Evolutionary conservation across 2,113 vertebrate genomes (phyloP), one percentile per base, ranked within the genome.

Genomic region (Mormoops blainvillei): DNA sequence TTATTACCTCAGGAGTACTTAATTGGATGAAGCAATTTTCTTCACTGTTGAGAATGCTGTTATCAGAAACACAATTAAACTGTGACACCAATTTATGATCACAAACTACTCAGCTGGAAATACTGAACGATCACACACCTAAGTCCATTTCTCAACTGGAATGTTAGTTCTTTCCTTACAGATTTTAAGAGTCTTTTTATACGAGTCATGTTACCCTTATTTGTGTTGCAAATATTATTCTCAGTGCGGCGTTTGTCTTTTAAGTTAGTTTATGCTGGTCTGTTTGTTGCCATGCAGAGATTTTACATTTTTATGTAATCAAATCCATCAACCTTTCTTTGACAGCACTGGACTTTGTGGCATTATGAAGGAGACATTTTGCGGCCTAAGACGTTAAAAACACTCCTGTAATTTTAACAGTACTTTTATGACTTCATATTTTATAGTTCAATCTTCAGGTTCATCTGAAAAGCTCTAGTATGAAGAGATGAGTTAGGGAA

Each of bases 1-100:
- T 31, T 56, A 22, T 20, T 41, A 41, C 38, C 26, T 81, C 36
- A 63, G 58, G 71, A n/a, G 38, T 18, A 43, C 56, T 91, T 81
- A 86, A 81, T 16, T 54, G 41, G 56, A 19, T 89, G 80, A 95
- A 74, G 80, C 85, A 61, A 52, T 93, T 81, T 67, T 63, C 48
- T 65, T 78, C 54, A 67, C 7, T 38, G 28, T 89, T 80, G 54
- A 50, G 85, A 90, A 67, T 45, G 33, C 33, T 85, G 41, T 68
- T 89, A 48, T 78, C 73, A 86, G 56, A 87, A 87, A 68, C 84
- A 81, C 89, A 86, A 96, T 95, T 96, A 93, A 91, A 88, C 58
- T n/a, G 28, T 36, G 83, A 73, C 74, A 70, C 76, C 61, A 70
- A 92, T 67, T 70, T 92, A 74, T 63, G 65, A 54, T 81, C 45